Evolutionary conservation across 2,113 vertebrate species (phyloP).

Genomic region (Abramis brama): DNA sequence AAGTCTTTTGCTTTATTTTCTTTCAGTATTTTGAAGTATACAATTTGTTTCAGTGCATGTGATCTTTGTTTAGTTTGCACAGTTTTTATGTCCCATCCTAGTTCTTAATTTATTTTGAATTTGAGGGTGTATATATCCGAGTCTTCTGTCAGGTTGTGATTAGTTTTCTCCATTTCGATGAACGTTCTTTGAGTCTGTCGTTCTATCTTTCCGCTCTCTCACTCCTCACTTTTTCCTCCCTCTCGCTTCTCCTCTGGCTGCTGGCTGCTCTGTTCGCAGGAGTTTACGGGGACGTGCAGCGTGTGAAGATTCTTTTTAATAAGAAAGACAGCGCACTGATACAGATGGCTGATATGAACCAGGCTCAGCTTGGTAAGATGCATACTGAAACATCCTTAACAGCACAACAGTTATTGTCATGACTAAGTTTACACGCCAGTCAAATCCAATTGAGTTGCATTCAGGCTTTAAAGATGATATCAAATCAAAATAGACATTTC

Average conservation of each 20-base stretch:
- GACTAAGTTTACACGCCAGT: background rate
- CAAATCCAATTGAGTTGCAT: background rate
- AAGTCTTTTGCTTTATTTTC: conserved; percentile 60
- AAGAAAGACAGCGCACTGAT: conserved; percentile 99
- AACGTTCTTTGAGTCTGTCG: conserved; percentile 76
- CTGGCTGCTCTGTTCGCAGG: conserved; percentile 85
- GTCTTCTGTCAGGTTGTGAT: conserved; percentile 81
- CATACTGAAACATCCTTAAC: background rate
- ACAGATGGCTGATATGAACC: conserved; percentile 96
- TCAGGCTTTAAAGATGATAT: background rate
- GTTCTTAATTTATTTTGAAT: conserved; percentile 63
- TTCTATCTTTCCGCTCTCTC: conserved; percentile 83
- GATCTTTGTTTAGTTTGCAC: conserved; percentile 84
- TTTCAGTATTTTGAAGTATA: conserved; percentile 76
- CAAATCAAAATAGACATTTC: background rate
- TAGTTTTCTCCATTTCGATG: conserved; percentile 85
- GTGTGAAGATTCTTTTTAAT: conserved; percentile 99
- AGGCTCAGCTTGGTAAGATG: conserved; percentile 94
- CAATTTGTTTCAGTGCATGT: conserved; percentile 89
- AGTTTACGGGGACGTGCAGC: conserved; percentile 97
- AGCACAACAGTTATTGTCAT: background rate
- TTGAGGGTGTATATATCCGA: conserved; percentile 84
- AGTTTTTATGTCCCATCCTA: conserved; percentile 65
- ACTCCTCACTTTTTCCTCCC: conserved; percentile 74
- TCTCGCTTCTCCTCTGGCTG: conserved; percentile 77